These are phyloP conservation scores for Agriopis leucophaearia DNA, from an alignment of 2,888 invertebrate genomes.

Conservation along the genomic window DNA sequence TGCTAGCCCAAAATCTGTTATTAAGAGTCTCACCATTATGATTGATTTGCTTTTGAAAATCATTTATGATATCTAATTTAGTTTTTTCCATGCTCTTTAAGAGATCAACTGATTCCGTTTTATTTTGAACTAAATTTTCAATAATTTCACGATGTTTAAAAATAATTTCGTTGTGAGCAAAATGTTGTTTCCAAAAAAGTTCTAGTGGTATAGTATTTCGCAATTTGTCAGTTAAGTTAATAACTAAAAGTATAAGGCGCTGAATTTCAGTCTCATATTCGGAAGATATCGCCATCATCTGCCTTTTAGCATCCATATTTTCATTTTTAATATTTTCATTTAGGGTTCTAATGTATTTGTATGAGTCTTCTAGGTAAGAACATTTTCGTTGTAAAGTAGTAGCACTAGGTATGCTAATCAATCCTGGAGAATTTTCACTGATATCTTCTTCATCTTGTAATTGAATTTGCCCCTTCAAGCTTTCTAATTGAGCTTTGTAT, in stretches of 20 bases:
- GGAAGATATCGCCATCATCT: conserved; percentile 71
- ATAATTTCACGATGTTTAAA: conserved; percentile 82
- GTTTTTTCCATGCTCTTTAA: conserved; percentile 59
- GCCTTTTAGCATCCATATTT: conserved; percentile 77
- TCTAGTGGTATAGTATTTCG: conserved; percentile 78
- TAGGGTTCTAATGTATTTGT: conserved; percentile 76
- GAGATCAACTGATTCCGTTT: conserved; percentile 51
- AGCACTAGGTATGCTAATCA: conserved; percentile 58
- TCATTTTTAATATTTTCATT: conserved; percentile 85
- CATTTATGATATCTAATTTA: conserved; percentile 79
- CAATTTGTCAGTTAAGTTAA: conserved; percentile 79
- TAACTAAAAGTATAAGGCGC: conserved; percentile 66
- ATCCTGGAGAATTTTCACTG: conserved; percentile 74
- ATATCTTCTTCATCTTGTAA: conserved; percentile 67
- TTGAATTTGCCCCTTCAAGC: conserved; percentile 64
- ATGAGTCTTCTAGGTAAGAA: conserved; percentile 74
- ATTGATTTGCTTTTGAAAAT: conserved; percentile 49
- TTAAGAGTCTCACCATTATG: conserved; percentile 39
- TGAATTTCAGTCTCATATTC: conserved; percentile 79
- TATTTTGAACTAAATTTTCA: conserved; percentile 58
- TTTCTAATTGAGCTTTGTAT: conserved; percentile 78
- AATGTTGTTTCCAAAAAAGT: conserved; percentile 83
- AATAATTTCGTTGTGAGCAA: conserved; percentile 78
- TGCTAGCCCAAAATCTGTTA: not conserved
- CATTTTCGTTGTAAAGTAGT: conserved; percentile 74